These are phyloP conservation scores for Spicauda simplicius DNA, from an alignment of 2,888 invertebrate genomes.

Conservation along the genomic window DNA sequence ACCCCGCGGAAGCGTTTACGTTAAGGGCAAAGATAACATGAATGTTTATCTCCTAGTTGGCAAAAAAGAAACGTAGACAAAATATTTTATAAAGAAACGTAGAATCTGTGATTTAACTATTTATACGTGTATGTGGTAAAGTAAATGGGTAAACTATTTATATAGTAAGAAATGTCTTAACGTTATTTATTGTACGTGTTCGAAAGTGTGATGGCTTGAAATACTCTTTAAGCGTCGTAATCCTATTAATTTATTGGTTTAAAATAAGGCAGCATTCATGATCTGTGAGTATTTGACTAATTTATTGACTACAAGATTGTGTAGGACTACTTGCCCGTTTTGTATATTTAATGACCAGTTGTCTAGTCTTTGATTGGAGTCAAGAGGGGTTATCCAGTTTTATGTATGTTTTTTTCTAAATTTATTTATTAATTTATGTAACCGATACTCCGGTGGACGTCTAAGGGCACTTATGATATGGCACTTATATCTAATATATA, in stretches of 20 bases:
- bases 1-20: conserved; percentile 96
- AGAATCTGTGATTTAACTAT: conserved; percentile 80
- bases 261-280: conserved; percentile 54
- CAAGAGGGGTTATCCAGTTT: conserved; percentile 31
- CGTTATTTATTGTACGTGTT: conserved; percentile 52
- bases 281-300: conserved; percentile 47
- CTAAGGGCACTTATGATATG: no score
- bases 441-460: no score
- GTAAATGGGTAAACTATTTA: conserved; percentile 41
- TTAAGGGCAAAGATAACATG: conserved; percentile 98
- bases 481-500: no score
- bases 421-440: no score
- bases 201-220: conserved; percentile 60
- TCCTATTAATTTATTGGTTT: conserved; percentile 66
- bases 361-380: conserved; percentile 67
- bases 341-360: conserved; percentile 63
- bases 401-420: background rate
- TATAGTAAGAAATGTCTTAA: conserved; percentile 43
- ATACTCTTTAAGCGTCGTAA: conserved; percentile 68
- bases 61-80: conserved; percentile 76
- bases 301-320: conserved; percentile 30
- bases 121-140: conserved; percentile 48
- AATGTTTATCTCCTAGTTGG: conserved; percentile 91
- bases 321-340: conserved; percentile 19
- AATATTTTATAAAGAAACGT: conserved; percentile 60